These are phyloP conservation scores for Holothuria glaberrima DNA, from an alignment of 35 echinoderm and acorn worm species.

Conservation along the genomic window DNA sequence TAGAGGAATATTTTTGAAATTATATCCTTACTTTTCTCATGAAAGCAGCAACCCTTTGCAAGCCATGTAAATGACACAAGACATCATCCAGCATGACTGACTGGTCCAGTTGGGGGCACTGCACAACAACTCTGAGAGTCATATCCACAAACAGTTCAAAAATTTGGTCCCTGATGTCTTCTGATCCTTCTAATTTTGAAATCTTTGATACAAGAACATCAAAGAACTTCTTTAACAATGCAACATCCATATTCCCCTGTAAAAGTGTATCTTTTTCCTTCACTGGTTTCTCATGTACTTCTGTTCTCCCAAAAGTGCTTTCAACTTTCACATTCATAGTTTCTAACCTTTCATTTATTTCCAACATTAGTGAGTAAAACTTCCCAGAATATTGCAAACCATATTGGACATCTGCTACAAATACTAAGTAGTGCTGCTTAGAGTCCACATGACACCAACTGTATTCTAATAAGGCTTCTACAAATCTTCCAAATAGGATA, in stretches of 20 bases:
- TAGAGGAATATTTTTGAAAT: background rate
- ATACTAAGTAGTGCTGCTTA: background rate
- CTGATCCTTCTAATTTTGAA: background rate
- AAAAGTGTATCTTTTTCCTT: no score
- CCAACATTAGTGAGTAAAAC: background rate
- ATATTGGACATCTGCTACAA: background rate
- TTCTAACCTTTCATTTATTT: background rate
- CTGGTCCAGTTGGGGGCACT: conserved; percentile 30
- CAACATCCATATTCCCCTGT: no score
- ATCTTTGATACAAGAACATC: conserved; percentile 28
- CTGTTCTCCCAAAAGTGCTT: no score
- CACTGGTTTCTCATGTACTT: no score
- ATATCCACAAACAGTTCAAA: conserved; percentile 15
- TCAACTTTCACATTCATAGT: background rate
- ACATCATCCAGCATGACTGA: conserved; percentile 26
- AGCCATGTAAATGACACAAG: conserved; percentile 16
- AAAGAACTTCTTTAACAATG: background rate
- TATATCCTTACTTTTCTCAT: background rate
- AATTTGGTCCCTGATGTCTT: background rate
- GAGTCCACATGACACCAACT: background rate
- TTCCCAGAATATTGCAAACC: conserved; percentile 11
- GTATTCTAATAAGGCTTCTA: background rate
- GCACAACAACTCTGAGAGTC: background rate
- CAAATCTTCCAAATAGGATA: background rate
- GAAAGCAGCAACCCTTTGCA: conserved; percentile 4